These are phyloP conservation scores for Apistogramma diplotaenia DNA, from an alignment of 2,113 vertebrate genomes.

Conservation along the genomic window DNA sequence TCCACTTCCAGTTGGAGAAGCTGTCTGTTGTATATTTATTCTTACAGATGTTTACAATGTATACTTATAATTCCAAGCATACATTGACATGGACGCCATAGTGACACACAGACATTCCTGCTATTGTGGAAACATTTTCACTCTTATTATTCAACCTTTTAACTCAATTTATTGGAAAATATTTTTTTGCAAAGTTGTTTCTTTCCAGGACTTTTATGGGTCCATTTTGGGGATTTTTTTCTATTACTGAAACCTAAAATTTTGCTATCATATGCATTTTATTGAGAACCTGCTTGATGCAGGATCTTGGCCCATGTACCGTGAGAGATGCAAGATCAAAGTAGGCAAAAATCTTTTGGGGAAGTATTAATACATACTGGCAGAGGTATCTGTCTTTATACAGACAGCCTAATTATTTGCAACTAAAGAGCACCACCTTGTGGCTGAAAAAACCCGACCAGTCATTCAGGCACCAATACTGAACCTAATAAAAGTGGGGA, in stretches of 20 bases:
- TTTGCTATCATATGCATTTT: not conserved
- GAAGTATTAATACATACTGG: not conserved
- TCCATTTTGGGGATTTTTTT: too few relatives aligned
- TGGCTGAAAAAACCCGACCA: conserved; percentile 43
- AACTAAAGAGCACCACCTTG: conserved; percentile 56
- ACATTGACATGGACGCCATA: conserved; percentile 63
- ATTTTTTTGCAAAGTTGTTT: not conserved
- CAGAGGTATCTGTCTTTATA: not conserved
- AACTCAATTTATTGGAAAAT: not conserved
- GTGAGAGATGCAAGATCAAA: not conserved
- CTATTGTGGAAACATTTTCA: conserved; percentile 40
- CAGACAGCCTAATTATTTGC: conserved; percentile 15
- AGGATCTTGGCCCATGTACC: not conserved
- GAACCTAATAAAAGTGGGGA: not conserved
- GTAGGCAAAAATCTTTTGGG: not conserved
- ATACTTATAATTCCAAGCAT: conserved; percentile 68
- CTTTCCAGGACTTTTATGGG: not conserved
- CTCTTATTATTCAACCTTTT: conserved; percentile 24
- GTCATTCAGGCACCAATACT: not conserved
- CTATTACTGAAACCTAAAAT: not conserved
- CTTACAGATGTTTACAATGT: conserved; percentile 63
- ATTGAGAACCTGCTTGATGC: not conserved
- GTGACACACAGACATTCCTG: conserved; percentile 67
- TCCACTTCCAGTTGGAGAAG: conserved; percentile 36
- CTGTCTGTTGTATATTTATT: conserved; percentile 62